phyloP scores from a whole-genome alignment of 2,888 invertebrate genomes.

The Chaetogeoica ovagalla region DNA sequence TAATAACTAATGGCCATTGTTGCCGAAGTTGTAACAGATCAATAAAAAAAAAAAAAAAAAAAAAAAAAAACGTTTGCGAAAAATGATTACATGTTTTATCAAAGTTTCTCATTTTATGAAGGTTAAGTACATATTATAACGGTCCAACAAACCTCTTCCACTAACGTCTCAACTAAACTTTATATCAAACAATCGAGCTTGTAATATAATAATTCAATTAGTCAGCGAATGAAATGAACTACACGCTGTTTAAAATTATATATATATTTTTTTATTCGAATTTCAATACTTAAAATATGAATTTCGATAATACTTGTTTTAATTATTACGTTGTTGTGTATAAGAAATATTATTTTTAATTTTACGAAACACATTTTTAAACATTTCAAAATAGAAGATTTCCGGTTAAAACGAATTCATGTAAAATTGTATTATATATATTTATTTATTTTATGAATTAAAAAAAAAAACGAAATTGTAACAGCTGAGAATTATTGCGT shows the following conservation, averaged over 20 bases:
- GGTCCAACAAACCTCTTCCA: neutral
- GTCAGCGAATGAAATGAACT: neutral
- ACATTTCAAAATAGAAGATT: too few species aligned
- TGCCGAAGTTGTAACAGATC: too few species aligned
- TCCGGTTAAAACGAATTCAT: too few species aligned
- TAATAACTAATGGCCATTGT: too few species aligned
- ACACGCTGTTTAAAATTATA: neutral
- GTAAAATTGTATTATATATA: neutral
- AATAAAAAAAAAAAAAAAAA: too few species aligned
- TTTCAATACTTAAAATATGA: neutral
- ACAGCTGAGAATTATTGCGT: neutral
- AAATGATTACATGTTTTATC: constrained; percentile 23
- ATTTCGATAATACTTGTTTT: too few species aligned
- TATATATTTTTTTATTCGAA: neutral
- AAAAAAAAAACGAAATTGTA: too few species aligned
- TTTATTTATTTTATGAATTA: neutral
- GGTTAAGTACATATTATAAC: constrained; percentile 27
- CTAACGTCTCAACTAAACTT: neutral
- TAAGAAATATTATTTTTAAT: too few species aligned
- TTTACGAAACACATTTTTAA: too few species aligned
- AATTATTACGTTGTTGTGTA: too few species aligned
- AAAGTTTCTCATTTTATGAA: constrained; percentile 31
- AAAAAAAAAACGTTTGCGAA: constrained; percentile 9
- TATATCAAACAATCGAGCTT: constrained; percentile 14
- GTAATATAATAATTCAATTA: constrained; percentile 22